A percentile compares a stretch with the other conserved stretches of the same genome.
These are phyloP conservation scores for Halcyon malimbica DNA, from an alignment of 2,113 vertebrate genomes.

Conservation along the genomic window DNA sequence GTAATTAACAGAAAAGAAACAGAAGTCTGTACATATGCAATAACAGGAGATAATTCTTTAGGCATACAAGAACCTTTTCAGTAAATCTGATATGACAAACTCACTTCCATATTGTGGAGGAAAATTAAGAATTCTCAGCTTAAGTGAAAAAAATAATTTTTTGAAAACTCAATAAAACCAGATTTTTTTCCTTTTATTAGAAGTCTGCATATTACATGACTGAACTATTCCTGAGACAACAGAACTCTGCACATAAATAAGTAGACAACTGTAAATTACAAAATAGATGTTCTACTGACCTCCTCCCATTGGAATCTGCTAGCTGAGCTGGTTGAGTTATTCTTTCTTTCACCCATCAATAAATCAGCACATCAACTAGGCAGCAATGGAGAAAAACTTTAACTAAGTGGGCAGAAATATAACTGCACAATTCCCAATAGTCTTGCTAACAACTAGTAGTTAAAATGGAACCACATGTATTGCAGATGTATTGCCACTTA, in stretches of 20 bases:
- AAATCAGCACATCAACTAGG: slow-evolving; percentile 9
- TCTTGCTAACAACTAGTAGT: background rate
- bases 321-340: background rate
- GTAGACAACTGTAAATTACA: slow-evolving; percentile 10
- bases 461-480: background rate
- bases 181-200: slow-evolving; percentile 24
- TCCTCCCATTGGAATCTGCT: background rate
- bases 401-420: slow-evolving; percentile 2
- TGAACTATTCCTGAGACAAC: background rate
- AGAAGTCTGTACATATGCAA: background rate
- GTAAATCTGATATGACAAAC: background rate
- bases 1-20: background rate
- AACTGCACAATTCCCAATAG: background rate
- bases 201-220: background rate
- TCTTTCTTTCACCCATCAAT: background rate
- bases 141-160: slow-evolving; percentile 6
- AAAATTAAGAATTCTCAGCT: background rate
- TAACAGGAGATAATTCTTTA: background rate
- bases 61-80: background rate
- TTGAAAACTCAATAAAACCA: background rate
- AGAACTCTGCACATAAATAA: slow-evolving; percentile 24
- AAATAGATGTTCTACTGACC: slow-evolving; percentile 37
- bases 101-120: background rate
- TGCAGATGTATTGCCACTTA: background rate
- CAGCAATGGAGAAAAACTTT: background rate